phyloP scores from a whole-genome alignment of 2,113 vertebrate genomes.

The Sporophila hypoxantha region DNA sequence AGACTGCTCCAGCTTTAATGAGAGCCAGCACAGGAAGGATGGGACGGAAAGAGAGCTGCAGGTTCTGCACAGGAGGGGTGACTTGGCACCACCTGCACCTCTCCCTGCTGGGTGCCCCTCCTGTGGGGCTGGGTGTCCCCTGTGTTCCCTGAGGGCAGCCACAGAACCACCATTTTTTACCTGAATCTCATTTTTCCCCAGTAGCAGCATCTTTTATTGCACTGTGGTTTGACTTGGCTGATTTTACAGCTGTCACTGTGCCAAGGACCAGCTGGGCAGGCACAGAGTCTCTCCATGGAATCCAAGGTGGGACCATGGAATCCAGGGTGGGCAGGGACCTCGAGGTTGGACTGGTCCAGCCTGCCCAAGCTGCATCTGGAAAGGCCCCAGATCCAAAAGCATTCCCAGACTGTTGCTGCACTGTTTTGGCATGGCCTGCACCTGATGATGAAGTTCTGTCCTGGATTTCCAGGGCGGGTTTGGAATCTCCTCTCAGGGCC shows the following conservation, averaged over 20 bases:
- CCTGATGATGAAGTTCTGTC: neutral
- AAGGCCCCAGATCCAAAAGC: rapidly evolving
- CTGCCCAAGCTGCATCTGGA: neutral
- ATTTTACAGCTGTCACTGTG: neutral
- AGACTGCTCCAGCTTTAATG: neutral
- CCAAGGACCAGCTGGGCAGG: neutral
- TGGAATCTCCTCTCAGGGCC: too few relatives aligned
- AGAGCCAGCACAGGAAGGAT: neutral
- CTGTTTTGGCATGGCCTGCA: rapidly evolving
- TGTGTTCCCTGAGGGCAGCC: neutral
- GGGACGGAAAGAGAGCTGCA: too few relatives aligned
- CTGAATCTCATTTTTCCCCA: neutral
- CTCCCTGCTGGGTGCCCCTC: too few relatives aligned
- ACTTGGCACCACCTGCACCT: rapidly evolving
- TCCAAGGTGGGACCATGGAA: neutral
- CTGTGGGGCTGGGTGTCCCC: neutral
- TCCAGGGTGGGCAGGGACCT: neutral
- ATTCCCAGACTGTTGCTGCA: rapidly evolving
- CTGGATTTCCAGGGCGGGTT: rapidly evolving
- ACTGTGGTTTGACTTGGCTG: neutral
- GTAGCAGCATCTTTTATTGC: neutral
- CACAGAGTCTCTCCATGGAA: neutral
- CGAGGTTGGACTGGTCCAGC: rapidly evolving
- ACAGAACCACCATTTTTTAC: neutral
- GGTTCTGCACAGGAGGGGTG: neutral